phyloP scores from a whole-genome alignment of 2,113 vertebrate genomes.

The Salvelinus alpinus region DNA sequence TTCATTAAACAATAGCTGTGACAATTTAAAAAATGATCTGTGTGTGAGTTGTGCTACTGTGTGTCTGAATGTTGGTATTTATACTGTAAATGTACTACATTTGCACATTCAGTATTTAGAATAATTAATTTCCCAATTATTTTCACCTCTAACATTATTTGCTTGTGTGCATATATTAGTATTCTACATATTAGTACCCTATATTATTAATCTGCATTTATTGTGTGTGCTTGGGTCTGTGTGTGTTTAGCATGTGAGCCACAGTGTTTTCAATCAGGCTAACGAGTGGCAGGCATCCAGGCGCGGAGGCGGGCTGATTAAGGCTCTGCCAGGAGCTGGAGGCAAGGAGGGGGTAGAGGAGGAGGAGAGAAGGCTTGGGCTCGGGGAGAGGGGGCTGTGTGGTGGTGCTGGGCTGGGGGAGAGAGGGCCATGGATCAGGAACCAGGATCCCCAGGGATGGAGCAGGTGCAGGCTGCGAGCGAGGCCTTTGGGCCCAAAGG shows the following conservation, averaged over 20 bases:
- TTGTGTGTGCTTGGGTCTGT: conserved; percentile 7
- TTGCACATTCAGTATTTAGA: neutral
- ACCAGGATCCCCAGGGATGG: conserved; percentile 89
- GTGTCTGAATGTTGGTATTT: neutral
- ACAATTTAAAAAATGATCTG: conserved; percentile 52
- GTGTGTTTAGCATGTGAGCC: neutral
- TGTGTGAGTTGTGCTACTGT: neutral
- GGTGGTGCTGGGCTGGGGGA: conserved; percentile 49
- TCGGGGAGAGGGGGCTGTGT: conserved; percentile 72
- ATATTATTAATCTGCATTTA: neutral
- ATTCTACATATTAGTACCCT: neutral
- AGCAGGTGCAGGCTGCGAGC: conserved; percentile 99
- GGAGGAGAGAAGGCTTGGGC: conserved; percentile 19
- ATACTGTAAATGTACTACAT: neutral
- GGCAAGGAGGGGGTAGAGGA: conserved; percentile 6
- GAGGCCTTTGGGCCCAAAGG: conserved; percentile 95
- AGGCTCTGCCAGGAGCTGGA: conserved; percentile 86
- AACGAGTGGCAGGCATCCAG: conserved; percentile 89
- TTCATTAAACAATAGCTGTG: conserved; percentile 71
- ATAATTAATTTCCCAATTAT: conserved; percentile 7
- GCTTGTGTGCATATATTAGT: neutral
- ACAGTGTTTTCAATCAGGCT: conserved; percentile 84
- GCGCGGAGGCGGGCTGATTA: conserved; percentile 88
- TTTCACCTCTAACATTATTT: neutral
- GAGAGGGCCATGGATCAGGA: conserved; percentile 97